Base-by-base conservation (phyloP, 30 jellyfish, hydroid and myxozoan genomes). In the Sanderia malayensis region DNA sequence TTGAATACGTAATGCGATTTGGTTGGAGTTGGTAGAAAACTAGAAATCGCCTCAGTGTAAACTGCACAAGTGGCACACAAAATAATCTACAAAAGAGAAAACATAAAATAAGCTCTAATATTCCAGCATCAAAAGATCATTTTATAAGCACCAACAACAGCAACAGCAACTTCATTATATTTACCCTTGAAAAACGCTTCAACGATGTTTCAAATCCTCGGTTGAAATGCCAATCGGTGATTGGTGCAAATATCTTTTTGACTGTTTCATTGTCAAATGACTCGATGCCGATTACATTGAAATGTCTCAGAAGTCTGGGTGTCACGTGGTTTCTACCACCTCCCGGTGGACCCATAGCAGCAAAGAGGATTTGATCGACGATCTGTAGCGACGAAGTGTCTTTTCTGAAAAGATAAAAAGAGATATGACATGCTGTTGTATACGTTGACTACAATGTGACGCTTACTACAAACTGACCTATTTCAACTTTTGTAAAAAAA, bases 271-370 rank as follows among this genome's bases (percentile, higher is more conserved):
- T 77, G 19, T 77, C 80, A 53, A 77, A 77, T 0, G 89, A 77
- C 31, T 77, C 81, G 66, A 77, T 77, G 6, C 89, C 89, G 11
- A 77, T 77, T 30, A 77, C 46, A 31, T 77, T 77, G 58, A 77
- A 77, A 23, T 77, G 89, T 26, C 89, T 24, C 44, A 77, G 61
- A n/a, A 77, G 81, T 63, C 89, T 66, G 20, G 80, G 74, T 77
- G 89, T 77, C 89, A 77, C 89, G 65, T 77, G 81, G 34, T 77
- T 77, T 77, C 89, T 65, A 4, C 89, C 89, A n/a, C 89, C 89
- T 31, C 81, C 89, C 19, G 89, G 89, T 17, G 89, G 89, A 1
- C 89, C 89, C 81, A 77, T 63, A 17, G 89, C 89, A 20, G 81
- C 81, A 33, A 77, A 73, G 15, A 77, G 62, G 29, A 77, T 69